phyloP scores from a whole-genome alignment of 1,140 invertebrate genomes.

The Heliconius himera region DNA sequence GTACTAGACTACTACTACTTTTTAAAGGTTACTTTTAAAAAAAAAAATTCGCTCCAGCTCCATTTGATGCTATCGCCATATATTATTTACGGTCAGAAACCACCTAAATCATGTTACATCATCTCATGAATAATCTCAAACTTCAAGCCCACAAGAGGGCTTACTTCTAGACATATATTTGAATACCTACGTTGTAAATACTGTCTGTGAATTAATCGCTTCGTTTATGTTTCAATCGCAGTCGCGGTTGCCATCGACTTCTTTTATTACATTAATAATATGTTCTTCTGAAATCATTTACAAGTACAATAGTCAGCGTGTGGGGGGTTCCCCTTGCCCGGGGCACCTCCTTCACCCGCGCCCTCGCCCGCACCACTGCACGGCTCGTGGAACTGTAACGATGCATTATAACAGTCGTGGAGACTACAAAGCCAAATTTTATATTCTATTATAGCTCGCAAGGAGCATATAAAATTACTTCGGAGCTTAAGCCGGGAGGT shows the following conservation, averaged over 20 bases:
- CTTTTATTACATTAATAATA: slow-evolving; percentile 5
- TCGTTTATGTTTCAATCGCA: neutral
- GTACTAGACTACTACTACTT: too few relatives aligned
- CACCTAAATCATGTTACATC: too few relatives aligned
- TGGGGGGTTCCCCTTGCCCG: neutral
- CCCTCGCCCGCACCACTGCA: neutral
- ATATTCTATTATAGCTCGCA: slow-evolving; percentile 3
- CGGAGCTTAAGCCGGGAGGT: neutral
- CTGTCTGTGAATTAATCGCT: too few relatives aligned
- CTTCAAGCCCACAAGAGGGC: too few relatives aligned
- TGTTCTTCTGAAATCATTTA: slow-evolving; percentile 12
- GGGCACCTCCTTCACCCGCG: neutral
- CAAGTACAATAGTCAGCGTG: neutral
- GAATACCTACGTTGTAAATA: too few relatives aligned
- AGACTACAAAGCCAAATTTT: slow-evolving; percentile 8
- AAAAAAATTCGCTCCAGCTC: too few relatives aligned
- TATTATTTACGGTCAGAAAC: too few relatives aligned
- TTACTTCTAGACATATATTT: too few relatives aligned
- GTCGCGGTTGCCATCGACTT: slow-evolving; percentile 4
- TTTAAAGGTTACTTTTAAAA: too few relatives aligned
- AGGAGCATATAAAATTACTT: slow-evolving; percentile 6
- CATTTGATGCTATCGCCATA: too few relatives aligned
- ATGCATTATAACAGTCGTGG: slow-evolving; percentile 9
- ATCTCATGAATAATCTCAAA: too few relatives aligned
- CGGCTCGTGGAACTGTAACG: slow-evolving; percentile 2